Base-by-base conservation (phyloP, 2,888 invertebrate genomes). In the Tenthredo scrophulariae region DNA sequence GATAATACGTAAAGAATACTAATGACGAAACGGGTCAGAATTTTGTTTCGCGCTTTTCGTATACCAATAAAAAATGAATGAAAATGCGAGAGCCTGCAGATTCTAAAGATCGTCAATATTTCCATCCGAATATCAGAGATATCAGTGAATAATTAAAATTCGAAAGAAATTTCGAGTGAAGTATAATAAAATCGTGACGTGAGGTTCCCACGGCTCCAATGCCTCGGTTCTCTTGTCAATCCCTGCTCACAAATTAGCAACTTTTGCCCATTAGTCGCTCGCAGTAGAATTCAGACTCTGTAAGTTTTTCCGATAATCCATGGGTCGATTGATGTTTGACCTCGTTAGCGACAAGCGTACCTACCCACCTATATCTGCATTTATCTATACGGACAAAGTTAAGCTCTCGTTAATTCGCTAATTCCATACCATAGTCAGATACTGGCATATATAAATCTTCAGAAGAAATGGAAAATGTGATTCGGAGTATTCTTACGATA, bases 221-320 rank as follows among this genome's bases (percentile, higher is more conserved):
- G 40, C 75, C 15, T 15, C 54, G 29, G 33, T 77, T 77, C 54
- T 77, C 54, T 77, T 77, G 77, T 77, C 77, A 77, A 54, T 77
- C 54, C 77, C 54, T 54, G 26, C 50, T 77, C 46, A 77, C 77
- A 54, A 77, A 77, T 77, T 77, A 77, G 50, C 33, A 77, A 77
- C 77, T 77, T 77, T 77, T 77, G 29, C 18, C 77, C 50, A 77
- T 77, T 54, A 54, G 46, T 77, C 29, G 37, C 1, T 43, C 74
- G 22, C 43, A 74, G 26, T 74, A 74, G 74, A 74, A 74, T 74
- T 33, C 33, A 15, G 33, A 67, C 15, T 33, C 67, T 33, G 29
- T 18, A 80, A 80, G 58, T 80, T 80, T 80, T 80, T 37, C 80
- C 80, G 80, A 80, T 80, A 80, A 80, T 80, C 80, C 80, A 62